These are phyloP conservation scores for Drosophila burlai DNA, from an alignment of 1,140 invertebrate species.

Conservation along the genomic window DNA sequence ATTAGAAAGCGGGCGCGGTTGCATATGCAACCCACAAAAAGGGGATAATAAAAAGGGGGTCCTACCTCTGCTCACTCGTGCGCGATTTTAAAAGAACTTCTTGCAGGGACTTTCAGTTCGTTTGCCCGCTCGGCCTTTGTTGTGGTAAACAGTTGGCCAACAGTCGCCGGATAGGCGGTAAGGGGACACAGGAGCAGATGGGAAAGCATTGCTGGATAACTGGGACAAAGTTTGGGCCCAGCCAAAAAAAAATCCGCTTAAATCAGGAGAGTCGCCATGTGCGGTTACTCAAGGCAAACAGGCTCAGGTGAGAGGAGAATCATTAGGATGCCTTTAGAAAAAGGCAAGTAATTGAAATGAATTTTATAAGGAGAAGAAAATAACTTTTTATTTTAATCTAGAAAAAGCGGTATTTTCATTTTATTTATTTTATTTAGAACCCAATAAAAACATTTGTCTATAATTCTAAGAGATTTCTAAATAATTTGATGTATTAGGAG, in stretches of 20 bases:
- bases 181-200: background rate
- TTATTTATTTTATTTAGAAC: background rate
- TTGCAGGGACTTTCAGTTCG: slow-evolving; percentile 70
- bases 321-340: background rate
- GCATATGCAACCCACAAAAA: slow-evolving; percentile 8
- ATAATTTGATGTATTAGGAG: background rate
- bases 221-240: slow-evolving; percentile 49
- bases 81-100: slow-evolving; percentile 72
- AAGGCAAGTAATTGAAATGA: background rate
- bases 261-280: slow-evolving; percentile 38
- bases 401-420: background rate
- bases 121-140: slow-evolving; percentile 63
- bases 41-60: slow-evolving; percentile 17
- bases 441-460: background rate
- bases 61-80: slow-evolving; percentile 68
- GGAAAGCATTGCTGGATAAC: slow-evolving; percentile 17
- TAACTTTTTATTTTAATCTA: background rate
- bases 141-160: slow-evolving; percentile 68
- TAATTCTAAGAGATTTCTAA: background rate
- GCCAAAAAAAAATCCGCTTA: slow-evolving; percentile 43
- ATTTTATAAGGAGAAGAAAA: background rate
- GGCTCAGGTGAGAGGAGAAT: background rate
- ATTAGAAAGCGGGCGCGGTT: slow-evolving; percentile 40
- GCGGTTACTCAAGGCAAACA: slow-evolving; percentile 18
- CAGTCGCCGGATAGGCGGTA: slow-evolving; percentile 4